Conservation (phyloP, 2,888 invertebrate species). For the Tupiocoris notatus region DNA sequence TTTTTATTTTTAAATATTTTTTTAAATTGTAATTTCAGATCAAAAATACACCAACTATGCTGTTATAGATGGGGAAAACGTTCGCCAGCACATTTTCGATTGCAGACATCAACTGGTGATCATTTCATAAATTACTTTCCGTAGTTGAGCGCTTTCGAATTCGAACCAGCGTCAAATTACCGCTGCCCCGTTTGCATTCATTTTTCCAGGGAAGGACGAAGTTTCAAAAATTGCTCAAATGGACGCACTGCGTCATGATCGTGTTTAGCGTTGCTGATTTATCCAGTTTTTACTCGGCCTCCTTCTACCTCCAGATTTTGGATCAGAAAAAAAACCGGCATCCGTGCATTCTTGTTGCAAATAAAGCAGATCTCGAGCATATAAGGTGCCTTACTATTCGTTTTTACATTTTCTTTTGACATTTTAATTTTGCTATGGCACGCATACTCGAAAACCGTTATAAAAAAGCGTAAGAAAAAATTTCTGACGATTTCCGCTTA, state of each 20-base stretch:
- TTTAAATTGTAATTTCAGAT: too few species aligned
- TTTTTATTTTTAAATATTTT: slow-evolving; percentile 5
- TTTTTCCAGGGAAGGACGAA: background rate
- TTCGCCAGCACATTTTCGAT: slow-evolving; percentile 2
- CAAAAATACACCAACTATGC: background rate
- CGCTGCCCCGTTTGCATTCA: background rate
- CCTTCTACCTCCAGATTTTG: background rate
- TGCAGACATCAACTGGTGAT: background rate
- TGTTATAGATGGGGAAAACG: background rate
- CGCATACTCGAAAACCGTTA: too few species aligned
- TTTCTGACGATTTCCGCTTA: too few species aligned
- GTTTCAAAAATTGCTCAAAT: background rate
- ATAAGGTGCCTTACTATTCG: background rate
- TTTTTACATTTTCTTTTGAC: too few species aligned
- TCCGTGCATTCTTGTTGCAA: slow-evolving; percentile 21
- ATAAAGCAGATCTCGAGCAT: slow-evolving; percentile 21
- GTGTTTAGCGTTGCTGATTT: slow-evolving; percentile 15
- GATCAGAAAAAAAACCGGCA: background rate
- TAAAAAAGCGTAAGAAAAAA: too few species aligned
- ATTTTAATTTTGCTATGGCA: too few species aligned
- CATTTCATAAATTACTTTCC: too few species aligned
- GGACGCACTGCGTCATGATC: slow-evolving; percentile 1
- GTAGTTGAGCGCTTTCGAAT: background rate
- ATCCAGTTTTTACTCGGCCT: slow-evolving; percentile 4
- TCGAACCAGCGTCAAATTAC: background rate